Base-by-base conservation (phyloP, 1,140 invertebrate genomes). In the Drosophila truncata region DNA sequence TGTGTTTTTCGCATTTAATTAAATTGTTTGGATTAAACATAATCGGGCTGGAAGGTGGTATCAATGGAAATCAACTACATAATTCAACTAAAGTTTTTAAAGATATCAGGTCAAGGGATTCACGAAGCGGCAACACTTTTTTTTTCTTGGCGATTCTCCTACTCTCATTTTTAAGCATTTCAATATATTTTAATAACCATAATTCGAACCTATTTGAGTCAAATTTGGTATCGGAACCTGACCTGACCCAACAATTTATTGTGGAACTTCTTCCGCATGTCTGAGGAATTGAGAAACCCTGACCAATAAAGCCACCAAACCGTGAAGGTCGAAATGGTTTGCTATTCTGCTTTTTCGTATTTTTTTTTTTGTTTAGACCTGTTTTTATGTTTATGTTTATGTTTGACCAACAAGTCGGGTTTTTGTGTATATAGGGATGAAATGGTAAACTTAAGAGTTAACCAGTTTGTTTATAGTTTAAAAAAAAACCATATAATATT, bases 31-130 rank as follows among this genome's bases (percentile, higher is more conserved):
- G 14, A 18, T 57, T 41, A 41, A 42, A 37, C 55, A 35, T 49
- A 25, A 42, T 76, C 23, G 55, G 50, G 33, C 39, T 55, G 46
- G 67, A 63, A 65, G 47, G n/a, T 58, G 69, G 50, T 78, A 78
- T 76, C 71, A 84, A 76, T 83, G 74, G 64, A 82, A 86, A 74
- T 74, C 35, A 86, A 82, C 33, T 55, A 62, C 74, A 20, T 8
- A 29, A 29, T 29, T 54, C 62, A 58, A 78, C 47, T 9, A 29
- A 52, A 62, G 27, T n/a, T n/a, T 11, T 37, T 5, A 35, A 55
- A 11, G 20, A 7, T 37, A 55, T 66, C 35, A 46, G 35, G 33
- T 49, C 59, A 29, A 31, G 9, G 29, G 10, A 41, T 37, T 44
- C 41, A 57, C 35, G 33, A 42, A 67, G 39, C 65, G 44, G 16